Base-by-base conservation (phyloP, 2,888 invertebrate genomes). In the Magallana nippona region DNA sequence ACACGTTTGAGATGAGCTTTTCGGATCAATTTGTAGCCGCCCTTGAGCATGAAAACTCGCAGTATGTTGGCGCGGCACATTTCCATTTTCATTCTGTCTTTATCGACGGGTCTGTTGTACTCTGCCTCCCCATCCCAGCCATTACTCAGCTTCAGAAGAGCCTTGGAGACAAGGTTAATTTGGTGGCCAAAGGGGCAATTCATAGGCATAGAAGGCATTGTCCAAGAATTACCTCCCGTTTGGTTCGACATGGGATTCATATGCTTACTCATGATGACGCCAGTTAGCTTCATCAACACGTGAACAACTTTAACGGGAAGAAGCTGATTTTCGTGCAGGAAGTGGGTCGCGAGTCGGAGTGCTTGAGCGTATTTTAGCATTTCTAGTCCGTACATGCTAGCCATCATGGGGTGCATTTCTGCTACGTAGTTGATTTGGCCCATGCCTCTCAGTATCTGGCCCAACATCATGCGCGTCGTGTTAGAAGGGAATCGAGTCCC, bases 61-160 rank as follows among this genome's bases (percentile, higher is more conserved):
- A 71, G 71, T 10, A 71, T 22, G 71, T 71, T 71, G 32, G 22
- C 17, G 71, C 71, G 19, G 71, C 71, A 71, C 22, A 71, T 71
- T 2, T 15, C 32, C 63, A 63, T 27, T 22, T 10, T 27, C 5
- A 27, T 10, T 22, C 32, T 27, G 27, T 27, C 71, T 17, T 13
- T 32, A 15, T 19, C 19, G n/a, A 19, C n/a, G n/a, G 17, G n/a
- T 19, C 27, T 27, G 11, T 71, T 15, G 10, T 27, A 5, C 71
- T 27, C 15, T 15, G 13, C 71, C 27, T 71, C 71, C 13, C 71
- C 71, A 13, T 71, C 71, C 71, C 71, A 71, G 22, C 71, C 71
- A 27, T 71, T 71, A 32, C 27, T 32, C 19, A 71, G 15, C 27
- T 3, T 71, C 17, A 71, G 71, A 5, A 71, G 19, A 27, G 27